Evolutionary conservation across 2,797 vertebrate genomes (phyloP).

Genomic region (Channallabes apus): DNA sequence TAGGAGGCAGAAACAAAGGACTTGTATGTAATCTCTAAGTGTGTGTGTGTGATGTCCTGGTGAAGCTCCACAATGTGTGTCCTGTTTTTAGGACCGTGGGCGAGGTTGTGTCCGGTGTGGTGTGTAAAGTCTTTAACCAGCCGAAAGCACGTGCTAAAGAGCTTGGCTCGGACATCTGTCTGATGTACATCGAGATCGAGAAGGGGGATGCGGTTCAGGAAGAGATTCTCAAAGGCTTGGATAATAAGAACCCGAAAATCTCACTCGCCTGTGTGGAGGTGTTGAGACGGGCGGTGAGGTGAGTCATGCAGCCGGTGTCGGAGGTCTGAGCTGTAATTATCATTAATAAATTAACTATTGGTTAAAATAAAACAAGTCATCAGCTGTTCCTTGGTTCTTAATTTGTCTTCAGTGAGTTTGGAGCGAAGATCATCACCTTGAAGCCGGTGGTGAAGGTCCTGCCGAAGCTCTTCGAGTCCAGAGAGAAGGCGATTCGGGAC

Average conservation of each 20-base stretch:
- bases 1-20: neutral
- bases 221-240: slow-evolving; percentile 91
- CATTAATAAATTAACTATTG: no score
- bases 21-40: neutral
- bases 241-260: slow-evolving; percentile 97
- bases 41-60: neutral
- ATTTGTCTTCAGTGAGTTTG: slow-evolving; percentile 85
- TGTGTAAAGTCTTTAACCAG: slow-evolving; percentile 98
- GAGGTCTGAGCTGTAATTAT: neutral
- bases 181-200: slow-evolving; percentile 96
- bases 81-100: slow-evolving; percentile 82
- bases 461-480: slow-evolving; percentile 95
- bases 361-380: no score
- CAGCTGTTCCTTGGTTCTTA: neutral
- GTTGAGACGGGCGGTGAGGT: slow-evolving; percentile 89
- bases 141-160: slow-evolving; percentile 97
- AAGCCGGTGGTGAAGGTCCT: slow-evolving; percentile 96
- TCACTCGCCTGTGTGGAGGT: slow-evolving; percentile 90
- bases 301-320: slow-evolving; percentile 51
- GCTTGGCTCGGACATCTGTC: slow-evolving; percentile 89
- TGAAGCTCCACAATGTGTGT: neutral
- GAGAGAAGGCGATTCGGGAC: slow-evolving; percentile 94
- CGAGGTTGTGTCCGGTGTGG: slow-evolving; percentile 93
- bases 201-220: slow-evolving; percentile 92
- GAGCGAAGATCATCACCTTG: slow-evolving; percentile 91